phyloP scores from a whole-genome alignment of 2,888 invertebrate genomes.

The Acronicta leporina region DNA sequence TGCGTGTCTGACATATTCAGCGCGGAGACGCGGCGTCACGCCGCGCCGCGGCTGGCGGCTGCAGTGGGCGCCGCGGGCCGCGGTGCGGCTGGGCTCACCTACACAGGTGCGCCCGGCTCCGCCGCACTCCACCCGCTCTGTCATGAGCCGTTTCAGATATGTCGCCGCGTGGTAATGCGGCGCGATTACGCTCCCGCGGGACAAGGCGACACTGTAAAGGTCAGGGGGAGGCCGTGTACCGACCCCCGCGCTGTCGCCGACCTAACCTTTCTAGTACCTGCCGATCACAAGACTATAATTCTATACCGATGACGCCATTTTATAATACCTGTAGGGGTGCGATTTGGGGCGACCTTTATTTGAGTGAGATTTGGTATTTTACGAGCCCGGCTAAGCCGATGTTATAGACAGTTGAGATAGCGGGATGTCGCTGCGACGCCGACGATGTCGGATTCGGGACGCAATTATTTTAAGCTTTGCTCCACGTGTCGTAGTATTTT shows the following conservation, averaged over 20 bases:
- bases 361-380: constrained; percentile 68
- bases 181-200: constrained; percentile 71
- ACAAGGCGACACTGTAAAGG: constrained; percentile 70
- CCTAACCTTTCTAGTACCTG: constrained; percentile 72
- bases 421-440: constrained; percentile 15
- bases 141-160: constrained; percentile 64
- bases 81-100: constrained; percentile 27
- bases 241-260: constrained; percentile 57
- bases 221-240: constrained; percentile 68
- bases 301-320: constrained; percentile 72
- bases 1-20: constrained; percentile 52
- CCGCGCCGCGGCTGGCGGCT: constrained; percentile 58
- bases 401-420: constrained; percentile 32
- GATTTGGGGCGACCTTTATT: constrained; percentile 71
- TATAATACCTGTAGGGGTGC: constrained; percentile 70
- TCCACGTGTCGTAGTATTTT: constrained; percentile 66
- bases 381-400: constrained; percentile 48
- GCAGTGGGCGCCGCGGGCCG: constrained; percentile 70
- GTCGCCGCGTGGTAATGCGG: constrained; percentile 71
- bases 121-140: constrained; percentile 60
- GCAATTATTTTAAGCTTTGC: constrained; percentile 61
- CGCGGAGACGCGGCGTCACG: constrained; percentile 65
- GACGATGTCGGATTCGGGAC: constrained; percentile 15
- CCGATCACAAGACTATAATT: constrained; percentile 64
- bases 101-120: constrained; percentile 68